Evolutionary conservation across 1,140 invertebrate genomes (phyloP), one percentile per base, ranked within the genome.

Genomic region (Caligus rogercresseyi): DNA sequence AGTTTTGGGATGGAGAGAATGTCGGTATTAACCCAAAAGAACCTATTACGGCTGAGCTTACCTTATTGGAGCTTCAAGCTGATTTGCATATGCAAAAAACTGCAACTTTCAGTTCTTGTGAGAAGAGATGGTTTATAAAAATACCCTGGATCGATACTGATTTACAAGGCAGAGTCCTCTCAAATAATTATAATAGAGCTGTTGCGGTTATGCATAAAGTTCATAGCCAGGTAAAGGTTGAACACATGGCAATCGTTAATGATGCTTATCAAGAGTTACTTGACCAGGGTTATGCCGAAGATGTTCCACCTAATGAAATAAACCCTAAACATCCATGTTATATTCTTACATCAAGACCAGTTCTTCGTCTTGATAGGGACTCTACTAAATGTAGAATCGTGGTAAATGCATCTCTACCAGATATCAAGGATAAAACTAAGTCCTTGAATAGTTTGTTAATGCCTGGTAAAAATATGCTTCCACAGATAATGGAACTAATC

Each of bases 1-100:
- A 56, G 3, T 56, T 56, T 18, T 56, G 54, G 54, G 20, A 20
- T 14, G 54, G 54, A 56, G 54, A 56, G 24, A 56, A 56, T 18
- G 18, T 56, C 1, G 16, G 2, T 3, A 56, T 56, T 3, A 13
- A 20, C 2, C 1, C 15, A 16, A 3, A 56, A 21, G 54, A 56
- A 25, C 3, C 54, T 56, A 25, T 21, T 20, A 20, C 24, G 2
- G 2, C 54, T 2, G 3, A 56, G 3, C 19, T 43, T 43, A 43
- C 31, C 31, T 43, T n/a, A 43, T 43, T 43, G 31, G 31, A 43
- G 31, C 31, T 43, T 43, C 31, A 43, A 43, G 31, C 31, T 43
- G 31, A 43, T 43, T 43, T 43, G 31, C n/a, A 43, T 43, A 43
- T 43, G 31, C 31, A 43, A 43, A 43, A 43, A 43, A 43, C 31